phyloP scores from a whole-genome alignment of 2,888 invertebrate genomes.

The Nemoura dubitans region DNA sequence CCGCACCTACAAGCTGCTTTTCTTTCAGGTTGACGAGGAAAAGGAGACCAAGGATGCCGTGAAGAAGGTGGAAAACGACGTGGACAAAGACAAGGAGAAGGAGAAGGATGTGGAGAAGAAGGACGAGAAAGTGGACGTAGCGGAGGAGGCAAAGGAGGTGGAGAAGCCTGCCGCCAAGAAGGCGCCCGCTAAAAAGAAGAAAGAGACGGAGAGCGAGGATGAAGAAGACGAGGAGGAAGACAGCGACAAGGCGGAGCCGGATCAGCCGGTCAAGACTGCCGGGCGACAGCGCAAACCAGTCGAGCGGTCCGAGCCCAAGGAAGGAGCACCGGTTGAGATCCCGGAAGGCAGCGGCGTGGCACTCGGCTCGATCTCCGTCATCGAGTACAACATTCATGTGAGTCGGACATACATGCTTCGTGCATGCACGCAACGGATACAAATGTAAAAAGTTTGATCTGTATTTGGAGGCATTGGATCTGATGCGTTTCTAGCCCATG shows the following conservation, averaged over 20 bases:
- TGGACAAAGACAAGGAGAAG: conserved; percentile 61
- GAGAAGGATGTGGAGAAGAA: conserved; percentile 64
- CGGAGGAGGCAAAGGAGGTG: conserved; percentile 50
- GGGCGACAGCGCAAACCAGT: conserved; percentile 59
- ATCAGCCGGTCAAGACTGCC: conserved; percentile 58
- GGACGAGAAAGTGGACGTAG: conserved; percentile 53
- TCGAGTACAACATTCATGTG: conserved; percentile 60
- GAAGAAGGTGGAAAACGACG: conserved; percentile 59
- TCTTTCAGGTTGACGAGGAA: conserved; percentile 52
- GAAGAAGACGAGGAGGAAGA: conserved; percentile 52
- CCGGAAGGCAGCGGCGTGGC: conserved; percentile 71
- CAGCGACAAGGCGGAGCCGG: conserved; percentile 54
- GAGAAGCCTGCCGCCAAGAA: conserved; percentile 58
- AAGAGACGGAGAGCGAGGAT: conserved; percentile 52
- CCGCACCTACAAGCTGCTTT: neutral
- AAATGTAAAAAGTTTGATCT: too few species aligned
- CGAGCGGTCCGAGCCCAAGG: conserved; percentile 50
- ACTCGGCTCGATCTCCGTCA: conserved; percentile 74
- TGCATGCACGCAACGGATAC: too few species aligned
- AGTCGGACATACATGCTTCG: neutral
- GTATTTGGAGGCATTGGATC: too few species aligned
- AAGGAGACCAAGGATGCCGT: conserved; percentile 54
- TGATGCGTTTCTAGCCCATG: too few species aligned
- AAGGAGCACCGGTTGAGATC: conserved; percentile 59
- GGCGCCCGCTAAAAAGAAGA: conserved; percentile 63